phyloP scores from a whole-genome alignment of 2,888 invertebrate species.

The Chrysotoxum bicinctum region DNA sequence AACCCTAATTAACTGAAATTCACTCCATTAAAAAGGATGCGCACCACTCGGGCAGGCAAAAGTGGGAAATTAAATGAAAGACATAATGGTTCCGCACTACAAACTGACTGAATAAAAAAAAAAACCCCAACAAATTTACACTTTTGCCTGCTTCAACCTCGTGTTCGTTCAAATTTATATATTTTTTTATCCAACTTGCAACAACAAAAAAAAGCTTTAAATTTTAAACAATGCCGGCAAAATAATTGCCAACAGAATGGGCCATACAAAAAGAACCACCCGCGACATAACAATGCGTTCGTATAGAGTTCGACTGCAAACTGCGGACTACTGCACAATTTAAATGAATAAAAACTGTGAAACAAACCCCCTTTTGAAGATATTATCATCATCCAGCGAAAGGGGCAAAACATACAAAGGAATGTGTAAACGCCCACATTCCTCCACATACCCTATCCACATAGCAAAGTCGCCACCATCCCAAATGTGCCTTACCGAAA shows the following conservation, averaged over 20 bases:
- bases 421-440: slow-evolving; percentile 50
- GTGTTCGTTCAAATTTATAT: not conserved
- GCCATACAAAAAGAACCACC: slow-evolving; percentile 7
- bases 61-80: slow-evolving; percentile 52
- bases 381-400: slow-evolving; percentile 16
- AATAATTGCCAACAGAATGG: slow-evolving; percentile 50
- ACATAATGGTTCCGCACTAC: slow-evolving; percentile 47
- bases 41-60: slow-evolving; percentile 44
- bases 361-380: slow-evolving; percentile 37
- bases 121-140: slow-evolving; percentile 50
- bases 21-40: slow-evolving; percentile 48
- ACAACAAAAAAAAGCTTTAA: slow-evolving; percentile 34
- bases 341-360: slow-evolving; percentile 41
- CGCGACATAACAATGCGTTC: slow-evolving; percentile 50
- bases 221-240: slow-evolving; percentile 58
- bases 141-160: slow-evolving; percentile 32
- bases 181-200: not conserved
- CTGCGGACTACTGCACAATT: slow-evolving; percentile 46
- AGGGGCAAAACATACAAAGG: slow-evolving; percentile 47
- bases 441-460: not conserved
- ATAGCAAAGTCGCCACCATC: not conserved
- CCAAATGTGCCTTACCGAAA: slow-evolving; percentile 32
- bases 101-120: slow-evolving; percentile 13
- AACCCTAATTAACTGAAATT: slow-evolving; percentile 69
- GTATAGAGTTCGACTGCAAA: slow-evolving; percentile 51